A percentile compares a stretch with the other conserved stretches of the same genome.
Evolutionary conservation across 2,797 vertebrate species (phyloP).

Genomic region (Darevskia mixta): DNA sequence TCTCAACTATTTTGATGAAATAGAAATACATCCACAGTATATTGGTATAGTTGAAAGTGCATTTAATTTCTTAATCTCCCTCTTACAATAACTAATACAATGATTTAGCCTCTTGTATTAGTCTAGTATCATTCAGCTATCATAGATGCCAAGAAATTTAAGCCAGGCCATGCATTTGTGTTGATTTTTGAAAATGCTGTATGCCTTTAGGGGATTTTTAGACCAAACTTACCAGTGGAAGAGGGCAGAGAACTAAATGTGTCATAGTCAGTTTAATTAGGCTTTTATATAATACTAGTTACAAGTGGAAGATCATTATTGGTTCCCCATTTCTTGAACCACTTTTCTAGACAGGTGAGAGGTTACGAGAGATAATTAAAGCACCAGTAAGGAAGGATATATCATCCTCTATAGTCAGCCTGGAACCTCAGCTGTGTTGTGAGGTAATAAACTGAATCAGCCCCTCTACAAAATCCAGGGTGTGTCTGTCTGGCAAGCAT

Average conservation of each 20-base stretch:
- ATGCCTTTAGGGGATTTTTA: not conserved
- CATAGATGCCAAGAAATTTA: not conserved
- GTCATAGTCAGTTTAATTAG: not conserved
- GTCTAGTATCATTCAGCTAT: not conserved
- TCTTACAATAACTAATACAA: not conserved
- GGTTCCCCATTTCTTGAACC: not conserved
- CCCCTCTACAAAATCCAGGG: not conserved
- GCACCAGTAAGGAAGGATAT: not conserved
- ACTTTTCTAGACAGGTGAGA: not conserved
- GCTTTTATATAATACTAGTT: not conserved
- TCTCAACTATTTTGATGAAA: slow-evolving; percentile 89
- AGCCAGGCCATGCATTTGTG: not conserved
- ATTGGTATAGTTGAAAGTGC: slow-evolving; percentile 81
- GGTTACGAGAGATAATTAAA: not conserved
- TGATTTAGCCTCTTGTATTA: not conserved
- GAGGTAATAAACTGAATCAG: not conserved
- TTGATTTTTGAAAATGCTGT: not conserved
- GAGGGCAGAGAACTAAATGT: not conserved
- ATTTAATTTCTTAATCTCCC: not conserved
- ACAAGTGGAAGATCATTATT: not conserved
- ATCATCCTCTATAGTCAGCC: not conserved
- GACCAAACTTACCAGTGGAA: not conserved
- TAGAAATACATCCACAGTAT: slow-evolving; percentile 81
- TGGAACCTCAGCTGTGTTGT: not conserved
- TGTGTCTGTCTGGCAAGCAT: not conserved